phyloP scores from a whole-genome alignment of 2,797 vertebrate genomes.

The Anas capensis region DNA sequence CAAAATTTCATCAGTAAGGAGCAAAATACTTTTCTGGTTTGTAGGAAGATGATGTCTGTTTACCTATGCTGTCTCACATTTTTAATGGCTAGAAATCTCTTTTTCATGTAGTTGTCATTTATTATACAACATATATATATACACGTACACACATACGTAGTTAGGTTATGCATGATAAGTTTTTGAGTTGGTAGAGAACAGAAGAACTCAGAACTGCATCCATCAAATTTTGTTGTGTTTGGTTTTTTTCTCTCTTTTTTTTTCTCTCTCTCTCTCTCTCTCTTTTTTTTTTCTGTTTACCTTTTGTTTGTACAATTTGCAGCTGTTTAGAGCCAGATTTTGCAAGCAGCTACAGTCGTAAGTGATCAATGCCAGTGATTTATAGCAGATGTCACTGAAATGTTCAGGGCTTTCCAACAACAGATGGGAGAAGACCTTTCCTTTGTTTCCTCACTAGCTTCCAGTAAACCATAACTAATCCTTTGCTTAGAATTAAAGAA shows the following conservation, averaged over 20 bases:
- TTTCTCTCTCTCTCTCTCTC: no score
- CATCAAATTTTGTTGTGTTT: background rate
- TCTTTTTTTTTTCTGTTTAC: background rate
- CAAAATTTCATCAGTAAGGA: background rate
- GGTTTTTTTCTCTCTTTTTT: background rate
- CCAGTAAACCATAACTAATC: background rate
- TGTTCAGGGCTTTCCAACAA: background rate
- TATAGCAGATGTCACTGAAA: background rate
- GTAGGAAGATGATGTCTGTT: background rate
- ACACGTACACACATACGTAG: rapidly evolving
- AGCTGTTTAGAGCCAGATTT: background rate
- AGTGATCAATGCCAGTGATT: background rate
- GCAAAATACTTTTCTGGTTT: background rate
- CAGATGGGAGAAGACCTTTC: background rate
- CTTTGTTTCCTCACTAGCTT: background rate
- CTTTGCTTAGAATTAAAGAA: background rate
- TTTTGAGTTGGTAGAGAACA: background rate
- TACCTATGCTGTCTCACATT: background rate
- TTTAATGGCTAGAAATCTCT: background rate
- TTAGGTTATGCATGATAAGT: rapidly evolving
- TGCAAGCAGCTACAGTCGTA: background rate
- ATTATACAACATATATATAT: background rate
- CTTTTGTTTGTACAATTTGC: background rate
- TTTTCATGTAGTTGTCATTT: background rate
- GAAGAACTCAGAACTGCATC: background rate